A percentile compares a stretch with the other conserved stretches of the same genome.
Evolutionary conservation across 1,140 invertebrate genomes (phyloP).

Genomic region (Drosophila murphyi): DNA sequence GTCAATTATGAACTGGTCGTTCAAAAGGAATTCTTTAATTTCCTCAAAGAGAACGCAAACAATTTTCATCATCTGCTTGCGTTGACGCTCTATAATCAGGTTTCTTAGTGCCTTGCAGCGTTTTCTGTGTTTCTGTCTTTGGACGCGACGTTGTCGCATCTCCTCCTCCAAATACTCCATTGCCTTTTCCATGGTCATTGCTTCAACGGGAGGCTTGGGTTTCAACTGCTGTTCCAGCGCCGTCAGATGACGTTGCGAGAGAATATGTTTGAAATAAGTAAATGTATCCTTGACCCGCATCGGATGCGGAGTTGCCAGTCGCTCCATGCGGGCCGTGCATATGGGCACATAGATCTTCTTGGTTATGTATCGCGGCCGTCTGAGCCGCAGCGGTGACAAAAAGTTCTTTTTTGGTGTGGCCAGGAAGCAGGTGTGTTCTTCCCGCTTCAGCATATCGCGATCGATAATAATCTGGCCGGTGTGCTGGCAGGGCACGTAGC

Average conservation of each 20-base stretch:
- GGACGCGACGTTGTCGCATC: constrained; percentile 56
- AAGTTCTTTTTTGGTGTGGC: constrained; percentile 72
- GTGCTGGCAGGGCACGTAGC: constrained; percentile 68
- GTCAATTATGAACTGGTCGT: constrained; percentile 77
- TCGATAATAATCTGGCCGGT: constrained; percentile 76
- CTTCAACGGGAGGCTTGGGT: constrained; percentile 60
- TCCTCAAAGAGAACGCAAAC: constrained; percentile 78
- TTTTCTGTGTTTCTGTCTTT: constrained; percentile 46
- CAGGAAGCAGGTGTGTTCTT: constrained; percentile 74
- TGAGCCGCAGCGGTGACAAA: constrained; percentile 20
- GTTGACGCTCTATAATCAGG: constrained; percentile 65
- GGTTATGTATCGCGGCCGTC: constrained; percentile 46
- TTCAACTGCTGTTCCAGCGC: constrained; percentile 62
- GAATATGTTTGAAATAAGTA: constrained; percentile 47
- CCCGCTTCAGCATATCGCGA: constrained; percentile 70
- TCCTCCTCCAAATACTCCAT: constrained; percentile 75
- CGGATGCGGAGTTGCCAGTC: constrained; percentile 65
- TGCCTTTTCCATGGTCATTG: constrained; percentile 64
- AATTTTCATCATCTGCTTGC: constrained; percentile 79
- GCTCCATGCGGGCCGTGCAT: constrained; percentile 72
- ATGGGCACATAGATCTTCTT: constrained; percentile 63
- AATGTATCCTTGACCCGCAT: constrained; percentile 56
- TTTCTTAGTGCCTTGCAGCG: constrained; percentile 63
- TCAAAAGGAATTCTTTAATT: constrained; percentile 79
- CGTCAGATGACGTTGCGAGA: constrained; percentile 44